Evolutionary conservation across 2,113 vertebrate genomes (phyloP), one percentile per base, ranked within the genome.

Genomic region (Cyprinodon tularosa): DNA sequence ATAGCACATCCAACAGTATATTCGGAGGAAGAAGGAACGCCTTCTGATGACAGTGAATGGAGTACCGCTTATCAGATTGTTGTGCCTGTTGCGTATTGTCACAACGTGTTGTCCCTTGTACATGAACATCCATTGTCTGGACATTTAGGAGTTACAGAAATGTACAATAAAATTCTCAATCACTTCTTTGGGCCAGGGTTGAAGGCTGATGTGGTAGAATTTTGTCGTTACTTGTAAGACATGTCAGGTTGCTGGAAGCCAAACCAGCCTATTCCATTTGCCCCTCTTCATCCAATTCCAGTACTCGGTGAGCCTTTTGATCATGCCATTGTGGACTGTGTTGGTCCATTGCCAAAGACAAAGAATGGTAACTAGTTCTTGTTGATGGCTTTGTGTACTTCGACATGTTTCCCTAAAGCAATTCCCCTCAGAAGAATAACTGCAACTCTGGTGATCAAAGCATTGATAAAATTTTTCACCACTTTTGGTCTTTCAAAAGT

Each of bases 71-170:
- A 59, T 59, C 53, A 59, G 53, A 59, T 59, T 59, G 53, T 59
- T 20, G 17, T 59, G 15, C 53, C 53, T 59, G 7, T 59, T 59
- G 53, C 4, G 53, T n/a, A 59, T 59, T 9, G 20, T 20, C 17
- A 59, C 8, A 59, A n/a, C n/a, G 53, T 59, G 9, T 59, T 59
- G n/a, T 59, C 53, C 15, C 53, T 59, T 2, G 53, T 20, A 59
- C 53, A 59, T 59, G 53, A 59, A 59, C 53, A 59, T 59, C 20
- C 53, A n/a, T 59, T 59, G 17, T 59, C 53, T 17, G 53, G 53
- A n/a, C 53, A 59, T 59, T 7, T 59, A 59, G 53, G 53, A 59
- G 53, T 59, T 59, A 59, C 53, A 59, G n/a, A 59, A 59, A 59
- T 20, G 20, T 59, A 59, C 9, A 59, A 20, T 20, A 59, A 59